phyloP scores from a whole-genome alignment of 2,113 vertebrate species.

The Pipra filicauda region DNA sequence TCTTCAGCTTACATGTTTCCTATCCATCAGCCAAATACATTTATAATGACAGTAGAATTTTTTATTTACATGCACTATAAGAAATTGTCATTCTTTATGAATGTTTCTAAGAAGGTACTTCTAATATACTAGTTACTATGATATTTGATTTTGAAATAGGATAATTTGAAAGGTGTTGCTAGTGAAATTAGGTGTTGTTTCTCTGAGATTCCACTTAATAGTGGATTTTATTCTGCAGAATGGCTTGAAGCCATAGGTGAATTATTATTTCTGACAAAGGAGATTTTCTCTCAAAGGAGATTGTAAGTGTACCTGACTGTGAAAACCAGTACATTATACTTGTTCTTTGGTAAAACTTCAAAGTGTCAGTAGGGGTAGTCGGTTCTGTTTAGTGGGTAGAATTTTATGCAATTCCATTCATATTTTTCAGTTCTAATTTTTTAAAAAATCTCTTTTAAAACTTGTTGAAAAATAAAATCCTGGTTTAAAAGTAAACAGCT shows the following conservation, averaged over 20 bases:
- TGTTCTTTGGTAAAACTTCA: background rate
- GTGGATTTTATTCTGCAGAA: background rate
- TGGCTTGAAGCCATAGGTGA: background rate
- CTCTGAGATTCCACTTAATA: background rate
- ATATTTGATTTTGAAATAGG: background rate
- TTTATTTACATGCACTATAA: background rate
- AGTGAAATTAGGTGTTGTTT: background rate
- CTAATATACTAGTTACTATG: background rate
- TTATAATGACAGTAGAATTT: background rate
- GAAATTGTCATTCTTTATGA: background rate
- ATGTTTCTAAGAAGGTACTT: background rate
- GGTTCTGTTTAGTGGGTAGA: background rate
- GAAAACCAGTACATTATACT: background rate
- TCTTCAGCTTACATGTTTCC: background rate
- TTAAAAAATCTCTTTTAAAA: background rate
- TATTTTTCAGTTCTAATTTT: background rate
- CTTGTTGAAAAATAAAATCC: background rate
- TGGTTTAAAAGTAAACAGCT: background rate
- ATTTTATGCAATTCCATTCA: background rate
- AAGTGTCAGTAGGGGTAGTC: background rate
- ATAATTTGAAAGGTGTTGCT: background rate
- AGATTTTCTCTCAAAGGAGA: background rate
- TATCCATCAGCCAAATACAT: background rate
- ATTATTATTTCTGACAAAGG: background rate
- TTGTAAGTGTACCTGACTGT: background rate